Evolutionary conservation across 2,113 vertebrate genomes (phyloP).

Genomic region (Eptatretus burgeri): DNA sequence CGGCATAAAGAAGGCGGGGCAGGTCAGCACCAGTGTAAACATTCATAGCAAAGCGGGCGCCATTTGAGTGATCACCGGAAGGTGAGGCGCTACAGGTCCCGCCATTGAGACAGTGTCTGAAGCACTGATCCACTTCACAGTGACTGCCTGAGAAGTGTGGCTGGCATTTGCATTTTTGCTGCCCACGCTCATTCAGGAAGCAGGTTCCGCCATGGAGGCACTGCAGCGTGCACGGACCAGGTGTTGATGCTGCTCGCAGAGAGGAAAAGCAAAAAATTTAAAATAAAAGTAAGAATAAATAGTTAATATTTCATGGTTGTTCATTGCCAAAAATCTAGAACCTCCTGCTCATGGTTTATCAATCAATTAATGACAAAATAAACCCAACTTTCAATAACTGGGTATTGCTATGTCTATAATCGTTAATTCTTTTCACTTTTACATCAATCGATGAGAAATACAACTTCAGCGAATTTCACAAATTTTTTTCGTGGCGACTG

Average conservation of each 20-base stretch:
- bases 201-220: slow-evolving; percentile 69
- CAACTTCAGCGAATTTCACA: no score
- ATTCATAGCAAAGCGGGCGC: not conserved
- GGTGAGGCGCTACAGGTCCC: slow-evolving; percentile 61
- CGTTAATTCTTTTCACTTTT: no score
- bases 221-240: slow-evolving; percentile 35
- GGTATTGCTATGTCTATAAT: no score
- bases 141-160: slow-evolving; percentile 55
- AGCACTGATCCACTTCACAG: slow-evolving; percentile 66
- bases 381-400: no score
- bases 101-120: slow-evolving; percentile 56
- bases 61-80: slow-evolving; percentile 21
- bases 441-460: no score
- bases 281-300: not conserved
- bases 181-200: slow-evolving; percentile 51
- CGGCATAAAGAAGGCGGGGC: no score
- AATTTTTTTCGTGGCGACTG: no score
- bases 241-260: slow-evolving; percentile 21
- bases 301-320: not conserved
- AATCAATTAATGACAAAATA: no score
- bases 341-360: no score
- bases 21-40: no score
- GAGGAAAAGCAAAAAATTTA: not conserved
- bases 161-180: slow-evolving; percentile 75
- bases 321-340: no score